phyloP scores from a whole-genome alignment of 2,888 invertebrate species.

The Tenthredo scrophulariae region DNA sequence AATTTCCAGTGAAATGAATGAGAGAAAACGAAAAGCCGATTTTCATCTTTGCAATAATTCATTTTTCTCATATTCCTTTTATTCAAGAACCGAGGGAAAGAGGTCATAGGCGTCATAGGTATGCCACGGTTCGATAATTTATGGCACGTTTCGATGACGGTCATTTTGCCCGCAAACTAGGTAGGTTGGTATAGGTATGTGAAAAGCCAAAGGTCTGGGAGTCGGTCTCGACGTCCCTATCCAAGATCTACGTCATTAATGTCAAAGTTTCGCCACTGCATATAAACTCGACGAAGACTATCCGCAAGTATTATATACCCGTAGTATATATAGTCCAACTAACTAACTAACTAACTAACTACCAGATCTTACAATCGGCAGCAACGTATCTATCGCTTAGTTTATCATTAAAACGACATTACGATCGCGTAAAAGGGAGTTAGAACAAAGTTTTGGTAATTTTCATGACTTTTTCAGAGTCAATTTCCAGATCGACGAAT shows the following conservation, averaged over 20 bases:
- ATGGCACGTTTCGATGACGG: conserved; percentile 38
- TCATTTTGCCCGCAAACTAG: conserved; percentile 4
- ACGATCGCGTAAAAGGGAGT: not conserved
- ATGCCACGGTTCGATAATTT: conserved; percentile 2
- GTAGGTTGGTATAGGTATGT: not conserved
- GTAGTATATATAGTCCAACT: not conserved
- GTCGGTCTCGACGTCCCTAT: not conserved
- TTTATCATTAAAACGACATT: not conserved
- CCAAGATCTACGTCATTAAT: conserved; percentile 36
- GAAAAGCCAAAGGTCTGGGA: conserved; percentile 4
- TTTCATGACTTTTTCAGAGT: not conserved
- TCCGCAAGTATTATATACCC: not conserved
- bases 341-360: not conserved
- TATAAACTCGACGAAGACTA: conserved; percentile 21
- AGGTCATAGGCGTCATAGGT: conserved; percentile 24
- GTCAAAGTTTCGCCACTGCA: conserved; percentile 47
- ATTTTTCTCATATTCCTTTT: not conserved
- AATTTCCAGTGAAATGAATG: not conserved
- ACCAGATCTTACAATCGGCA: not conserved
- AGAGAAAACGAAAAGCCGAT: not conserved
- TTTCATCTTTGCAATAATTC: not conserved
- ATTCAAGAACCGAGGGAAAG: not conserved
- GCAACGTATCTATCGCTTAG: not conserved
- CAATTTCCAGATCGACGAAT: not conserved
- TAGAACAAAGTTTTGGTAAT: not conserved